phyloP scores from a whole-genome alignment of 2,113 vertebrate species.

The Hyla sarda region DNA sequence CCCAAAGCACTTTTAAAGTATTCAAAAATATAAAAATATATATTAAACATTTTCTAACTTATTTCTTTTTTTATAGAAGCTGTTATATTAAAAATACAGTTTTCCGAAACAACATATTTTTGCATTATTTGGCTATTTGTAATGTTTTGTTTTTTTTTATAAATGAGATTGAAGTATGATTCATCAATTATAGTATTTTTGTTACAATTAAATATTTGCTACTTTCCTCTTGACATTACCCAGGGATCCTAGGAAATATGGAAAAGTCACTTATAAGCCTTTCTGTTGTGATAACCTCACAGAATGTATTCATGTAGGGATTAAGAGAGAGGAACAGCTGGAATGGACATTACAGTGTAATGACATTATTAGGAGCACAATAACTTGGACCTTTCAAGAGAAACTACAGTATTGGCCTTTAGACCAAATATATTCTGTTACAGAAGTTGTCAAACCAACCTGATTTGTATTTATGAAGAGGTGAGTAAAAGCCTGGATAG shows the following conservation, averaged over 20 bases:
- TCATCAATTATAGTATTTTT: background rate
- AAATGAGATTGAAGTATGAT: background rate
- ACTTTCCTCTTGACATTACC: no score
- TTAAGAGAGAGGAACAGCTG: background rate
- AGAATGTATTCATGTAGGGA: background rate
- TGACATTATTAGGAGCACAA: background rate
- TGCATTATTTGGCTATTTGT: slow-evolving; percentile 62
- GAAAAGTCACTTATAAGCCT: background rate
- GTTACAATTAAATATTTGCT: no score
- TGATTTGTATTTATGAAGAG: background rate
- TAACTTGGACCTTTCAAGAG: background rate
- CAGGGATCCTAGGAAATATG: background rate
- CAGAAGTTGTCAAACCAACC: background rate
- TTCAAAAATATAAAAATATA: slow-evolving; percentile 42
- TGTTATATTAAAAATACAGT: slow-evolving; percentile 80
- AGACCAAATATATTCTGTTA: background rate
- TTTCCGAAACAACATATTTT: slow-evolving; percentile 69
- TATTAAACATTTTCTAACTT: slow-evolving; percentile 69
- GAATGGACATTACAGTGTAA: background rate
- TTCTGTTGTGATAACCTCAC: background rate
- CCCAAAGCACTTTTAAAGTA: slow-evolving; percentile 75
- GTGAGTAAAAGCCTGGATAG: background rate
- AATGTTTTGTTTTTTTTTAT: slow-evolving; percentile 43
- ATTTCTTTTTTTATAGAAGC: slow-evolving; percentile 79
- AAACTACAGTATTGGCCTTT: background rate